Percentiles rank a stretch among this genome's conserved stretches.
Evolutionary conservation across 2,797 vertebrate genomes (phyloP).

Genomic region (Intellagama lesueurii): DNA sequence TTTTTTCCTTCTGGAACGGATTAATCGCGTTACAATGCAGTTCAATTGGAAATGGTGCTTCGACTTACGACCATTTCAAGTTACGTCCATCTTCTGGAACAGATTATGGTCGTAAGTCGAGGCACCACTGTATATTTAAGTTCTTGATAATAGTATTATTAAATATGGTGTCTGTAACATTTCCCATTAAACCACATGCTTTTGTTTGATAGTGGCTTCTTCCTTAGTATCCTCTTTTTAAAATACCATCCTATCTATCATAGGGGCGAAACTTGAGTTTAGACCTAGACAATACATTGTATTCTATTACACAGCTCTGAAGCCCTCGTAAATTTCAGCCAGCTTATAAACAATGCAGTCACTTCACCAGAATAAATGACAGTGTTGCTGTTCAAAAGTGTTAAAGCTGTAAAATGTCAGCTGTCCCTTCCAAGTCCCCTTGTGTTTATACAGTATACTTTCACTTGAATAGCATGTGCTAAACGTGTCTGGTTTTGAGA

Average conservation of each 20-base stretch:
- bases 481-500: not conserved
- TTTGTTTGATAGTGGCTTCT: not conserved
- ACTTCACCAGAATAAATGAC: not conserved
- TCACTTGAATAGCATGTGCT: not conserved
- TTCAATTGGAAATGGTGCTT: too few relatives aligned
- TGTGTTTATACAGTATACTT: rapidly evolving
- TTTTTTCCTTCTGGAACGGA: too few relatives aligned
- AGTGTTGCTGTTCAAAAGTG: not conserved
- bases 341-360: not conserved
- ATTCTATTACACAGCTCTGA: not conserved
- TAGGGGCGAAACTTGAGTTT: not conserved
- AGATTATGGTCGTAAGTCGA: too few relatives aligned
- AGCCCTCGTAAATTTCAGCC: not conserved
- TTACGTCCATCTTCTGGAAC: too few relatives aligned
- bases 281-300: not conserved
- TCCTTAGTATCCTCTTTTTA: not conserved
- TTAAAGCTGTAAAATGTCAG: not conserved
- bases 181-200: not conserved
- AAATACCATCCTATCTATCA: not conserved
- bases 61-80: too few relatives aligned
- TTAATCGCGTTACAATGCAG: too few relatives aligned
- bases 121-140: not conserved
- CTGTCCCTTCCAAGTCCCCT: not conserved
- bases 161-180: not conserved
- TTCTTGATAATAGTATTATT: not conserved